phyloP scores from a whole-genome alignment of 2,888 invertebrate species.

The Coremacera marginata region DNA sequence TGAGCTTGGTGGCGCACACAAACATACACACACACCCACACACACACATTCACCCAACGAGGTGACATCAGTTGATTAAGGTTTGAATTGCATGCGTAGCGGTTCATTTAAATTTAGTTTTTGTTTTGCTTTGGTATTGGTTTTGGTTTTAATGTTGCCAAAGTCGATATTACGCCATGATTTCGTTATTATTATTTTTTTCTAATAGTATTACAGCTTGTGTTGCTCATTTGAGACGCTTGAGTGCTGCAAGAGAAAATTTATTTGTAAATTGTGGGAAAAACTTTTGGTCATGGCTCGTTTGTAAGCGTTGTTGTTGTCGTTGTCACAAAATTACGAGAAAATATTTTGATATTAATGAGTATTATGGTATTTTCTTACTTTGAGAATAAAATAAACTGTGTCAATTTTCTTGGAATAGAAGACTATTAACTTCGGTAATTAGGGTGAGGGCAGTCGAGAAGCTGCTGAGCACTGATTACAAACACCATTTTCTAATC shows the following conservation, averaged over 20 bases:
- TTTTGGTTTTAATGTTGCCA: not conserved
- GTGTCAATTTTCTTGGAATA: too few species aligned
- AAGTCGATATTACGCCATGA: not conserved
- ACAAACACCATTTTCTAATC: too few species aligned
- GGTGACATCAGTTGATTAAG: slow-evolving; percentile 15
- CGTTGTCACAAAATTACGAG: too few species aligned
- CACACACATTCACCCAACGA: not conserved
- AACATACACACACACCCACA: not conserved
- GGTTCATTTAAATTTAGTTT: slow-evolving; percentile 6
- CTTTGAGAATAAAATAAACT: too few species aligned
- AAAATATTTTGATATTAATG: too few species aligned
- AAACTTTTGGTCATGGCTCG: too few species aligned
- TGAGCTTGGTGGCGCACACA: not conserved
- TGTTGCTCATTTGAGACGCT: not conserved
- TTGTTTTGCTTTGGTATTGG: not conserved
- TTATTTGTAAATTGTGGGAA: not conserved
- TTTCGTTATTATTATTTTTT: not conserved
- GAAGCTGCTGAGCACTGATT: too few species aligned
- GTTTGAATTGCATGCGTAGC: slow-evolving; percentile 11
- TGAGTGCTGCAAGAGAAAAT: not conserved
- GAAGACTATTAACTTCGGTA: too few species aligned
- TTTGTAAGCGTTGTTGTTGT: too few species aligned
- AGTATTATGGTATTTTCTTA: too few species aligned
- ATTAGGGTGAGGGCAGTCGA: too few species aligned
- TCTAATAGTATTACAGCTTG: not conserved